These are phyloP conservation scores for Nebria ingens DNA, from an alignment of 1,140 invertebrate genomes.

Conservation along the genomic window DNA sequence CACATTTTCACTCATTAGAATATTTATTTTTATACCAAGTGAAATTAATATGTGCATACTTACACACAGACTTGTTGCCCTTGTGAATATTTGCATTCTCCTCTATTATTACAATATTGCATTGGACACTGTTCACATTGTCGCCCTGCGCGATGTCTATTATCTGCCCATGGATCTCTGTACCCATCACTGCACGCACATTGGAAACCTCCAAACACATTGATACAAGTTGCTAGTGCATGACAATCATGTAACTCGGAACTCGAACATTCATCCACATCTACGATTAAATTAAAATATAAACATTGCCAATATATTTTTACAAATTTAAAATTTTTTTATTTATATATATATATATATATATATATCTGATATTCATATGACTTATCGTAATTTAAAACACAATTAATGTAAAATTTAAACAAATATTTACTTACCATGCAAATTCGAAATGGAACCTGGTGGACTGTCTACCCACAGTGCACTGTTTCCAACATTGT, in stretches of 20 bases:
- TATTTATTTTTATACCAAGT: no score
- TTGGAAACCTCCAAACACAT: conserved; percentile 80
- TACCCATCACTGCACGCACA: conserved; percentile 75
- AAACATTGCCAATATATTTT: no score
- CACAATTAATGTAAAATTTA: no score
- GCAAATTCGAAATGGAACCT: conserved; percentile 38
- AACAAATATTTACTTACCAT: conserved; percentile 22
- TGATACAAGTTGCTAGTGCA: conserved; percentile 71
- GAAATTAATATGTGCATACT: conserved; percentile 35
- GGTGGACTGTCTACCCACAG: conserved; percentile 70
- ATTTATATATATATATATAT: neutral
- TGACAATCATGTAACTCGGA: conserved; percentile 87
- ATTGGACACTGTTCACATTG: conserved; percentile 65
- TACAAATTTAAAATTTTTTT: neutral
- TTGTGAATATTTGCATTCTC: conserved; percentile 65
- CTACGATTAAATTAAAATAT: conserved; percentile 48
- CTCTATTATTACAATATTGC: conserved; percentile 71
- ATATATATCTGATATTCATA: no score
- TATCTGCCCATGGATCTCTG: conserved; percentile 58
- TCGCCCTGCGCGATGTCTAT: conserved; percentile 53
- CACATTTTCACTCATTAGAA: no score
- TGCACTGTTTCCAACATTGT: conserved; percentile 76
- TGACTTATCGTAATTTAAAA: neutral
- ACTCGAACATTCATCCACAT: conserved; percentile 82
- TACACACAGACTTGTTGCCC: conserved; percentile 71